Evolutionary conservation across 2,797 vertebrate genomes (phyloP).

Genomic region (Aulostomus chinensis): DNA sequence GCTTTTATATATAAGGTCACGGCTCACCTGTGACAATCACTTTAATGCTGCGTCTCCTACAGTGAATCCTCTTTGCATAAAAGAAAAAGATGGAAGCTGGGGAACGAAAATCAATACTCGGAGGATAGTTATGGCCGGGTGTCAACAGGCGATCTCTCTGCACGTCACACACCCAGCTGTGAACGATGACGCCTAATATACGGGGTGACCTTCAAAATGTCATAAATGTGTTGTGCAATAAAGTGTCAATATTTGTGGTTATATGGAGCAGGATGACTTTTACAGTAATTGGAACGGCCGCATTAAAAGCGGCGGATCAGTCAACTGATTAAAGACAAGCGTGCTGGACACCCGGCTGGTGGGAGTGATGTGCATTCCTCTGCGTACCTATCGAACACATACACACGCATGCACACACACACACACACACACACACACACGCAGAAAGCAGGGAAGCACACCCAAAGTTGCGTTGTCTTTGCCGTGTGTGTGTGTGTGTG

Average conservation of each 20-base stretch:
- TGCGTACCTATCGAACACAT: background rate
- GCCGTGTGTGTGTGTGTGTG: slow-evolving; percentile 20
- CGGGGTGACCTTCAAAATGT: slow-evolving; percentile 99
- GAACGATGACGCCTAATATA: slow-evolving; percentile 65
- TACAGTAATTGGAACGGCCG: slow-evolving; percentile 99
- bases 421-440: slow-evolving; percentile 6
- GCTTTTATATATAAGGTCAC: slow-evolving; percentile 60
- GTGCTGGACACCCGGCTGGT: slow-evolving; percentile 72
- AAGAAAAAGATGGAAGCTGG: slow-evolving; percentile 52
- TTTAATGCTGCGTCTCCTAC: slow-evolving; percentile 69
- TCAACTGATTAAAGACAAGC: slow-evolving; percentile 87
- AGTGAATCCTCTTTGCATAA: slow-evolving; percentile 74
- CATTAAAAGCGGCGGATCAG: slow-evolving; percentile 98
- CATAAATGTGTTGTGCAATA: slow-evolving; percentile 99
- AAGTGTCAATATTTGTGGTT: slow-evolving; percentile 99
- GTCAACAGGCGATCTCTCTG: slow-evolving; percentile 85
- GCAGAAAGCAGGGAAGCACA: background rate
- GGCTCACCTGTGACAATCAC: slow-evolving; percentile 74
- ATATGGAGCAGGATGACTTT: slow-evolving; percentile 99
- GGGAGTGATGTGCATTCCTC: slow-evolving; percentile 57
- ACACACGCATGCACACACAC: background rate
- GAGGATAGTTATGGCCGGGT: slow-evolving; percentile 76
- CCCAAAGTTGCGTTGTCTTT: slow-evolving; percentile 20
- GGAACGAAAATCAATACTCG: slow-evolving; percentile 73
- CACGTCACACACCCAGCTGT: slow-evolving; percentile 49